A percentile compares a stretch with the other conserved stretches of the same genome.
These are phyloP conservation scores for Scotopteryx bipunctaria DNA, from an alignment of 2,888 invertebrate genomes.

Conservation along the genomic window DNA sequence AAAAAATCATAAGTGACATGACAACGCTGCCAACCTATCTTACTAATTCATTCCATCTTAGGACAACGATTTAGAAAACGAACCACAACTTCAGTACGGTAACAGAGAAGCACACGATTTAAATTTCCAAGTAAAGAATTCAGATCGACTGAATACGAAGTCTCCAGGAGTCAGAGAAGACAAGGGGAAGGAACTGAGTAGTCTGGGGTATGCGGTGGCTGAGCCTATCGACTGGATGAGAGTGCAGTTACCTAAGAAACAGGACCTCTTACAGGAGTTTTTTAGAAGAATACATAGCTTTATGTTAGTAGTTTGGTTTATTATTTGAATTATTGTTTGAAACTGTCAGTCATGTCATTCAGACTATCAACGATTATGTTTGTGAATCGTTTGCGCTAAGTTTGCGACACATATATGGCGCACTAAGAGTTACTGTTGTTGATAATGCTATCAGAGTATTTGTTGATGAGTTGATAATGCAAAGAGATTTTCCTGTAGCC, in stretches of 20 bases:
- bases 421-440: too few species aligned
- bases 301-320: constrained; percentile 73
- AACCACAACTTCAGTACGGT: constrained; percentile 53
- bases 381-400: too few species aligned
- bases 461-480: too few species aligned
- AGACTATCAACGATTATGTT: too few species aligned
- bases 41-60: constrained; percentile 27
- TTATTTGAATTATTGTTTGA: neutral
- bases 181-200: constrained; percentile 74
- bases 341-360: too few species aligned
- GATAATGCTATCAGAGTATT: too few species aligned
- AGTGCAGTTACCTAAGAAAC: constrained; percentile 86
- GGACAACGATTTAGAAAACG: constrained; percentile 49
- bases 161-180: constrained; percentile 47
- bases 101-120: constrained; percentile 41
- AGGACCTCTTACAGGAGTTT: constrained; percentile 86
- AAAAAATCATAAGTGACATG: too few species aligned
- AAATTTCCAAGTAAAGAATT: constrained; percentile 36
- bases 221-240: constrained; percentile 86
- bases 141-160: constrained; percentile 40
- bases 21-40: too few species aligned
- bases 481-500: too few species aligned
- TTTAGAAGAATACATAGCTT: constrained; percentile 86
- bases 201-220: constrained; percentile 82
- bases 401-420: too few species aligned